Conservation (phyloP, 2,113 vertebrate genomes). For the human (Homo sapiens) region DNA sequence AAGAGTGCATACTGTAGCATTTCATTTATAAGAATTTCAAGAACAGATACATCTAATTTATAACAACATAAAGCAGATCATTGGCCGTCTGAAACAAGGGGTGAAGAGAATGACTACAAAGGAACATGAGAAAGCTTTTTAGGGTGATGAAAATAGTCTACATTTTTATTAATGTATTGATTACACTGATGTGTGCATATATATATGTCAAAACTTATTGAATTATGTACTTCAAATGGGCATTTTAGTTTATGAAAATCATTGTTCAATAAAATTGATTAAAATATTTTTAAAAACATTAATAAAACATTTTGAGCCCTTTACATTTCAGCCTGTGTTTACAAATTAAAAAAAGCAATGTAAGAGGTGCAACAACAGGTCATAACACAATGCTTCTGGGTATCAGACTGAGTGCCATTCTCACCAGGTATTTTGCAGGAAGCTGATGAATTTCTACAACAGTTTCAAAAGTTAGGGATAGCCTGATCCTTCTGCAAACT, state of each 20-base stretch:
- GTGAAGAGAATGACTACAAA: neutral
- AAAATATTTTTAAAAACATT: neutral
- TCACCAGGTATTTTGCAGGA: neutral
- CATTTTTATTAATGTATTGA: neutral
- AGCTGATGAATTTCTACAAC: neutral
- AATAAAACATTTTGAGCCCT: neutral
- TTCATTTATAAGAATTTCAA: neutral
- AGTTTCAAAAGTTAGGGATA: neutral
- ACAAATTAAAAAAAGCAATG: neutral
- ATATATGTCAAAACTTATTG: neutral
- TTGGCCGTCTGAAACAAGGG: neutral
- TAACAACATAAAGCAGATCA: neutral
- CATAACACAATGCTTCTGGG: neutral
- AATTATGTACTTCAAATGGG: neutral
- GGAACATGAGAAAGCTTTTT: neutral
- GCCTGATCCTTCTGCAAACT: neutral
- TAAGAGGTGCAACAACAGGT: neutral
- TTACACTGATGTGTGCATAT: neutral
- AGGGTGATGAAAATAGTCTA: neutral
- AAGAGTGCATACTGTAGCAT: neutral
- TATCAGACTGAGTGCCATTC: neutral
- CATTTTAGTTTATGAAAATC: conserved; percentile 27
- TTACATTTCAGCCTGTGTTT: neutral
- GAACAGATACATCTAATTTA: neutral
- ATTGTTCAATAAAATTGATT: neutral